Percentiles rank a stretch among this genome's conserved stretches.
Conservation (phyloP, 1,140 invertebrate species). For the Sesamia nonagrioides region DNA sequence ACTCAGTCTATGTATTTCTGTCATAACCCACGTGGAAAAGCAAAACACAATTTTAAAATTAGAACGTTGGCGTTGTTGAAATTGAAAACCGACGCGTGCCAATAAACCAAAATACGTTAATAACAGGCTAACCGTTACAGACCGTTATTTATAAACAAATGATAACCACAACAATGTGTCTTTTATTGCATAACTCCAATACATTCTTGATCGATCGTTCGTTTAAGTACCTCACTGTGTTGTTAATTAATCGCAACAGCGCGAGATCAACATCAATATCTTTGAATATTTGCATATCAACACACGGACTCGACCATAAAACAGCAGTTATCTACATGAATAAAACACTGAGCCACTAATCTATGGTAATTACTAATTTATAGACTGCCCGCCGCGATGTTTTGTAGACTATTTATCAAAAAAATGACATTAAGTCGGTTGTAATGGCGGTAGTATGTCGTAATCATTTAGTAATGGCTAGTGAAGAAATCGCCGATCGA, state of each 20-base stretch:
- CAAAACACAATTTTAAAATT: slow-evolving; percentile 57
- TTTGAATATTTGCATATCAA: slow-evolving; percentile 28
- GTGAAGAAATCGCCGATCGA: slow-evolving; percentile 46
- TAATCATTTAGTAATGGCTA: slow-evolving; percentile 44
- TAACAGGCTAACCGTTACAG: slow-evolving; percentile 33
- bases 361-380: slow-evolving; percentile 47
- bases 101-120: slow-evolving; percentile 54
- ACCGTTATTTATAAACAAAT: slow-evolving; percentile 51
- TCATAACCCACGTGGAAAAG: slow-evolving; percentile 53
- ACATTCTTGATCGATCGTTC: slow-evolving; percentile 29
- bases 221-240: slow-evolving; percentile 17
- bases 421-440: slow-evolving; percentile 35
- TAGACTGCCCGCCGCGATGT: slow-evolving; percentile 16
- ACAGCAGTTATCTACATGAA: slow-evolving; percentile 28
- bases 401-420: slow-evolving; percentile 42
- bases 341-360: slow-evolving; percentile 18
- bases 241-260: slow-evolving; percentile 20
- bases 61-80: slow-evolving; percentile 54
- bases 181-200: slow-evolving; percentile 47
- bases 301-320: slow-evolving; percentile 22
- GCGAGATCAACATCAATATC: slow-evolving; percentile 22
- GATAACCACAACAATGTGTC: slow-evolving; percentile 31
- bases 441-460: slow-evolving; percentile 30
- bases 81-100: slow-evolving; percentile 54
- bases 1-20: slow-evolving; percentile 48